Conservation (phyloP, 2,113 vertebrate genomes). For the Neomonachus schauinslandi region DNA sequence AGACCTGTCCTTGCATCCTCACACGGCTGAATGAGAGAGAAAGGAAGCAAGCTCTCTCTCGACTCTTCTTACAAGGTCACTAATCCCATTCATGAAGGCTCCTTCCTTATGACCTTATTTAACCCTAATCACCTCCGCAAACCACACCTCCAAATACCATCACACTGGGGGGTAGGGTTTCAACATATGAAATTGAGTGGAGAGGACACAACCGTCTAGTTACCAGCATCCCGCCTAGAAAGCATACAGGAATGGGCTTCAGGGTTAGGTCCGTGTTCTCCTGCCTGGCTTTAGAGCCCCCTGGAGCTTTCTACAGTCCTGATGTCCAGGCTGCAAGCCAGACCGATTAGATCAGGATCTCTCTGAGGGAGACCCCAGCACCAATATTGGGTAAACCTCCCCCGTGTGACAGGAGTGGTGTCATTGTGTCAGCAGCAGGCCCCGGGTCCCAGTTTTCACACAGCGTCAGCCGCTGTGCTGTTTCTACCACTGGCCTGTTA, state of each 20-base stretch:
- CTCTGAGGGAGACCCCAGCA: not conserved
- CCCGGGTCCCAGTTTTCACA: not conserved
- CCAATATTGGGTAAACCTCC: not conserved
- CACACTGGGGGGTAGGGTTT: not conserved
- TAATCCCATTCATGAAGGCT: not conserved
- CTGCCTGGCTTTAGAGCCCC: not conserved
- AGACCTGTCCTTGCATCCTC: not conserved
- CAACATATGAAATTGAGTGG: not conserved
- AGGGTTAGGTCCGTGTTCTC: not conserved
- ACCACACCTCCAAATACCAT: not conserved
- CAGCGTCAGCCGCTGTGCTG: not conserved
- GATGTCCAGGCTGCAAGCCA: not conserved
- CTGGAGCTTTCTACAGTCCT: fast-evolving
- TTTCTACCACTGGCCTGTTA: not conserved
- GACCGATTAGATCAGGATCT: not conserved
- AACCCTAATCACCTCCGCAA: not conserved
- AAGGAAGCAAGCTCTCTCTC: not conserved
- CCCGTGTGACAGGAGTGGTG: not conserved
- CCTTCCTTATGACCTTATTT: not conserved
- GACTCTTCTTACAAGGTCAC: not conserved
- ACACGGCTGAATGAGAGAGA: not conserved
- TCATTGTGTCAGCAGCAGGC: not conserved
- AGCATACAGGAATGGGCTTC: not conserved
- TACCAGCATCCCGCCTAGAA: no score
- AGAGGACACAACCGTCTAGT: not conserved